These are phyloP conservation scores for Isurus oxyrinchus DNA, from an alignment of 2,113 vertebrate species.

Conservation along the genomic window DNA sequence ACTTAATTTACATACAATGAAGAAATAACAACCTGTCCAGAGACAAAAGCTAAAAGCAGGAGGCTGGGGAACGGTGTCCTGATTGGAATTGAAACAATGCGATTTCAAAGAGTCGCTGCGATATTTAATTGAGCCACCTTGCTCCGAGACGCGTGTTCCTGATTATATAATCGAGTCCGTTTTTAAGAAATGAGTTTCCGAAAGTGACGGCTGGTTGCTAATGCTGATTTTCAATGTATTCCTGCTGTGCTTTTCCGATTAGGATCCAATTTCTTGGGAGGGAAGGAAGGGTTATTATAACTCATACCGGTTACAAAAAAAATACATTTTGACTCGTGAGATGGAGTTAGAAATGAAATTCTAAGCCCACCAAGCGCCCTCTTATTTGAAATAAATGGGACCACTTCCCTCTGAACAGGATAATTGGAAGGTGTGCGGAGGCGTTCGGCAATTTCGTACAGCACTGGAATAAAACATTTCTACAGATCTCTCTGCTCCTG, in stretches of 20 bases:
- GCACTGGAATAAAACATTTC: not conserved
- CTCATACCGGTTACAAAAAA: not conserved
- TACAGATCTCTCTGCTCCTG: not conserved
- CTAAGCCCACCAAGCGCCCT: not conserved
- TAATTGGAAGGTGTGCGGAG: not conserved
- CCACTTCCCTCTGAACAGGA: not conserved
- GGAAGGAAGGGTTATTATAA: not conserved
- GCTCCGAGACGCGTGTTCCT: not conserved
- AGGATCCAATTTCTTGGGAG: not conserved
- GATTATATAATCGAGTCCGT: not conserved
- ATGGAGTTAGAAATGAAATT: not conserved
- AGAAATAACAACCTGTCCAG: not conserved
- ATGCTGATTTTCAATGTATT: not conserved
- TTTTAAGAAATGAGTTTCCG: not conserved
- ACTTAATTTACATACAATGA: not conserved
- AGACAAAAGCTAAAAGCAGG: not conserved
- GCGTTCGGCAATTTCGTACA: not conserved
- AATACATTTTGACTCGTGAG: not conserved
- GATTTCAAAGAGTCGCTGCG: not conserved
- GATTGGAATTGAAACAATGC: not conserved
- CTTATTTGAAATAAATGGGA: not conserved
- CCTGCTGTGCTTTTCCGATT: not conserved
- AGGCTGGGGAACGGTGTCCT: not conserved
- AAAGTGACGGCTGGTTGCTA: not conserved
- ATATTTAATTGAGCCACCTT: not conserved